Conservation (phyloP, 2,797 vertebrate species). For the Oophaga sylvatica region DNA sequence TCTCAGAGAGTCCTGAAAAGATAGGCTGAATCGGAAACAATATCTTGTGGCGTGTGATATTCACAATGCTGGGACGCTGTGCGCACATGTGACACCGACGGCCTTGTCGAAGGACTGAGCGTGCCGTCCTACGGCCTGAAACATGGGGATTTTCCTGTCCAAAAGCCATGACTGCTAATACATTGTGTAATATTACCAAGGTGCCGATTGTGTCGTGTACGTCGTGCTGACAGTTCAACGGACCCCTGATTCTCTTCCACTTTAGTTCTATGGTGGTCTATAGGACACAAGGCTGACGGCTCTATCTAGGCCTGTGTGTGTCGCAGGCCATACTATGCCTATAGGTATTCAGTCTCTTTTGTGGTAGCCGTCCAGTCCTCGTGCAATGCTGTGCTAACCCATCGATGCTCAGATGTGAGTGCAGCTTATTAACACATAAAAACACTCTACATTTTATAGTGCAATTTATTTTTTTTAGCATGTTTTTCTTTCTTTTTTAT, state of each 20-base stretch:
- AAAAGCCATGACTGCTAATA: background rate
- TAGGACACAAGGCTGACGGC: background rate
- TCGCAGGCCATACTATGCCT: background rate
- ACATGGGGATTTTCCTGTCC: background rate
- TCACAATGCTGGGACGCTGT: background rate
- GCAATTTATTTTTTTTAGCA: too few relatives aligned
- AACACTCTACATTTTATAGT: background rate
- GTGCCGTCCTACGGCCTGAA: background rate
- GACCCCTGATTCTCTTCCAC: background rate
- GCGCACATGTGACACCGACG: background rate
- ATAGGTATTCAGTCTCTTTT: background rate
- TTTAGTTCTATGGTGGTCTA: background rate
- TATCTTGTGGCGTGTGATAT: slow-evolving; percentile 9
- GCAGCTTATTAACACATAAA: background rate
- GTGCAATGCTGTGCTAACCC: background rate
- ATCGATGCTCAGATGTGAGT: background rate
- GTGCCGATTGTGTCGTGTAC: background rate
- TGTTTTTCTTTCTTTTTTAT: background rate
- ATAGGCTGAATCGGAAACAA: slow-evolving; percentile 20
- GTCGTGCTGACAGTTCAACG: background rate
- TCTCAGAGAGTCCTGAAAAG: slow-evolving; percentile 31
- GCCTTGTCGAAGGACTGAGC: background rate
- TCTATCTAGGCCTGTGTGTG: background rate
- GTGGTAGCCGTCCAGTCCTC: background rate
- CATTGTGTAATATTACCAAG: background rate